These are phyloP conservation scores for Athetis lepigone DNA, from an alignment of 2,888 invertebrate species.

Conservation along the genomic window DNA sequence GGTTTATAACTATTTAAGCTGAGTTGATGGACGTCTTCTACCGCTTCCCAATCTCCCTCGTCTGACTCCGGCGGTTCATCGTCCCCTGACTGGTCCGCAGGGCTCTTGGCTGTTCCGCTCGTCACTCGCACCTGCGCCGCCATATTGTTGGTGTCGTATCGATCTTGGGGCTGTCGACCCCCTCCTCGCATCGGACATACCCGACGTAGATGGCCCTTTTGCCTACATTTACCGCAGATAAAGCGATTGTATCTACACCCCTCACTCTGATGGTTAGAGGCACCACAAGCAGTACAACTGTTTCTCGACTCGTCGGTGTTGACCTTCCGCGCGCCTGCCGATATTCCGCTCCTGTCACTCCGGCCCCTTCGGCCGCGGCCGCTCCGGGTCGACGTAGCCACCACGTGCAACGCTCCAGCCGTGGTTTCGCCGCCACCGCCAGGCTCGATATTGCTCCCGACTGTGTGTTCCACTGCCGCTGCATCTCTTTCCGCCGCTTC, in stretches of 20 bases:
- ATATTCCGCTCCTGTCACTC: not conserved
- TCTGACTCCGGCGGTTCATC: constrained; percentile 9
- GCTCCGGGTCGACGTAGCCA: not conserved
- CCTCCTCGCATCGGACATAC: constrained; percentile 20
- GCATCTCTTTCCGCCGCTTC: constrained; percentile 9
- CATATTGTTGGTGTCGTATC: not conserved
- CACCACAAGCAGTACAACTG: constrained; percentile 11
- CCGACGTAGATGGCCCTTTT: constrained; percentile 36
- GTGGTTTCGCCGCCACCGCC: not conserved
- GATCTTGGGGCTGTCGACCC: not conserved
- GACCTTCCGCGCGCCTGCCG: not conserved
- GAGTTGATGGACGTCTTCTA: constrained; percentile 36
- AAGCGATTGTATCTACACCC: constrained; percentile 29
- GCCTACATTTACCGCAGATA: constrained; percentile 31
- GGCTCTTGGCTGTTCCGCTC: not conserved
- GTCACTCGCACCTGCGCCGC: not conserved
- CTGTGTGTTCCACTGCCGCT: not conserved
- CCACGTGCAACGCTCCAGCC: not conserved
- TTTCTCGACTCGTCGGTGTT: not conserved
- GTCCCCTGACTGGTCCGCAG: constrained; percentile 1
- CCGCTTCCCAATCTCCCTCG: not conserved
- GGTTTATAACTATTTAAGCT: constrained; percentile 47
- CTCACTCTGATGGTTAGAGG: not conserved
- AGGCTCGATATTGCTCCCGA: not conserved
- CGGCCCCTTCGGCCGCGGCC: not conserved